phyloP scores from a whole-genome alignment of 2,113 vertebrate species.

The Apistogramma diplotaenia region DNA sequence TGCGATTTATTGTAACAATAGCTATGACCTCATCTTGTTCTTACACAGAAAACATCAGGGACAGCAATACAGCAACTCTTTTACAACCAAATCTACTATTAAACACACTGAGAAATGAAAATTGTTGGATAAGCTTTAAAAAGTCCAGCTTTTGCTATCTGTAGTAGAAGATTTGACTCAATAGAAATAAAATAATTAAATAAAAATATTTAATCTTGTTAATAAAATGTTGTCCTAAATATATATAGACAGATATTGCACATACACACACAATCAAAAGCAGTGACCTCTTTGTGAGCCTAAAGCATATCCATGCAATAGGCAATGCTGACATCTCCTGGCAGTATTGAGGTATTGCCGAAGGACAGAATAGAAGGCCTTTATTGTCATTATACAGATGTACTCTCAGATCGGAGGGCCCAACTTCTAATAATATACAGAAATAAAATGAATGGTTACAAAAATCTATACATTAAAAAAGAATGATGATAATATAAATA shows the following conservation, averaged over 20 bases:
- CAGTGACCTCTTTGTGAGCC: neutral
- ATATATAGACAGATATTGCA: neutral
- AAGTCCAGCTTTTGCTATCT: too few relatives aligned
- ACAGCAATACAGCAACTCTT: neutral
- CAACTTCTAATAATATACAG: too few relatives aligned
- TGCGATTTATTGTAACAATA: too few relatives aligned
- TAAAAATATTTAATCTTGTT: neutral
- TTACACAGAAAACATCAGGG: neutral
- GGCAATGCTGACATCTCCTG: conserved; percentile 55
- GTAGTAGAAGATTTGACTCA: neutral
- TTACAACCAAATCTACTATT: too few relatives aligned
- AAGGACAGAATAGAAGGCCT: neutral
- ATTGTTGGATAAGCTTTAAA: too few relatives aligned
- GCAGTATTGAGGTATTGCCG: neutral
- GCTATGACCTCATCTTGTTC: neutral
- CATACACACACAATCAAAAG: neutral
- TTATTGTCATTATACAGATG: too few relatives aligned
- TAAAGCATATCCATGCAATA: neutral
- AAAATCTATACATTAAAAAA: too few relatives aligned
- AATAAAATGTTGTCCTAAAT: neutral
- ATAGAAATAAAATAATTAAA: neutral
- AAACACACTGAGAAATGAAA: too few relatives aligned
- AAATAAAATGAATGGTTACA: too few relatives aligned
- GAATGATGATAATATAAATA: too few relatives aligned
- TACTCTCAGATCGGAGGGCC: too few relatives aligned